Evolutionary conservation across 2,797 vertebrate species (phyloP).

Genomic region (Acipenser oxyrinchus): DNA sequence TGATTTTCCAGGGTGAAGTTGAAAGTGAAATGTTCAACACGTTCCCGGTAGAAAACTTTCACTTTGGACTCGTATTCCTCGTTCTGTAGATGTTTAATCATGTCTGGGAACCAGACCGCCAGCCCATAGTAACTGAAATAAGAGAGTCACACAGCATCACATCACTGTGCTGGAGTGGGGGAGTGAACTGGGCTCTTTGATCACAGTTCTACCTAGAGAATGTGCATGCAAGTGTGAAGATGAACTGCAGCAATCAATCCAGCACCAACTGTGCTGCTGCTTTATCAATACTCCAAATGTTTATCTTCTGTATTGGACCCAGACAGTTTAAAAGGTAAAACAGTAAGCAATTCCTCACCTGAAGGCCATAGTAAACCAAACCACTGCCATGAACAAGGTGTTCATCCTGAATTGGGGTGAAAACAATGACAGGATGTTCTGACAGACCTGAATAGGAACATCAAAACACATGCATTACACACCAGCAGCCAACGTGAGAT

Average conservation of each 20-base stretch:
- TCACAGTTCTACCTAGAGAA: too few species aligned
- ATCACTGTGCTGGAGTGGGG: too few species aligned
- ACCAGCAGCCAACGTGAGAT: background rate
- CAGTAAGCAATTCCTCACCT: conserved; percentile 56
- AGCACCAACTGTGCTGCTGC: too few species aligned
- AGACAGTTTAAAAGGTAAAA: background rate
- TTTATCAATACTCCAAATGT: too few species aligned
- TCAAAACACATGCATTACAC: background rate
- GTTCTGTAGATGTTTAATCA: conserved; percentile 92
- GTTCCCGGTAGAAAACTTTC: conserved; percentile 71
- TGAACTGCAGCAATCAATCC: too few species aligned
- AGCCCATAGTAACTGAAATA: conserved; percentile 83
- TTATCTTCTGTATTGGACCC: background rate
- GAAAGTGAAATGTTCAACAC: conserved; percentile 80
- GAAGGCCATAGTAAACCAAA: conserved; percentile 96
- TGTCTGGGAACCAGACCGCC: conserved; percentile 95
- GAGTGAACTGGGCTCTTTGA: too few species aligned
- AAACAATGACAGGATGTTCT: conserved; percentile 79
- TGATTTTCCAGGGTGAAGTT: conserved; percentile 97
- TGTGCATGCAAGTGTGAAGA: too few species aligned
- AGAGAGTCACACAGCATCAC: too few species aligned
- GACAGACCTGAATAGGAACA: conserved; percentile 71
- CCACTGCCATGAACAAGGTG: conserved; percentile 80
- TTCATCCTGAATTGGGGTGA: conserved; percentile 80
- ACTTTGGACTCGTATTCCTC: conserved; percentile 81